Conservation (phyloP, 37 sponge, comb jelly and placozoan genomes). For the Bolinopsis microptera region DNA sequence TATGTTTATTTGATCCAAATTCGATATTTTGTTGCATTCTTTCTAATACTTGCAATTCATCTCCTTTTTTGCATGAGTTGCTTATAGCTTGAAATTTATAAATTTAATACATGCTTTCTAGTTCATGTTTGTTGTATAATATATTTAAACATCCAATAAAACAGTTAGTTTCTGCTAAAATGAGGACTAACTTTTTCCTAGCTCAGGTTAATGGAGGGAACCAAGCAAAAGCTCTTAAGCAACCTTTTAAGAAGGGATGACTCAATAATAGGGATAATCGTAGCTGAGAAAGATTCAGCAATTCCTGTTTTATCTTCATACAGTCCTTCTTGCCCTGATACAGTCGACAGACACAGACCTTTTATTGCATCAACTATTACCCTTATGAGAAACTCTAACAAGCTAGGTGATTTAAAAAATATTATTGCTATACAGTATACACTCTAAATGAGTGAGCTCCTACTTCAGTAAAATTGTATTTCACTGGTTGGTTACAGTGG, state of each 20-base stretch:
- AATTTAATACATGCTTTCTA: too few relatives aligned
- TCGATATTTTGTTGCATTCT: too few relatives aligned
- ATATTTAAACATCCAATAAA: too few relatives aligned
- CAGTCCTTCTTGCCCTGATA: neutral
- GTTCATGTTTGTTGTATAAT: too few relatives aligned
- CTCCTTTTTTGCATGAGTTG: too few relatives aligned
- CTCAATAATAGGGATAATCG: neutral
- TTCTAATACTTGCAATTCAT: too few relatives aligned
- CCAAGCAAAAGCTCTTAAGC: neutral
- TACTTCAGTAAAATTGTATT: too few relatives aligned
- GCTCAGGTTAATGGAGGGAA: constrained; percentile 25
- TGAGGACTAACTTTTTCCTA: neutral
- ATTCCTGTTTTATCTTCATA: constrained; percentile 30
- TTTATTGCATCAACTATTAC: constrained; percentile 38
- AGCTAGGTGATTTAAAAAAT: constrained; percentile 4
- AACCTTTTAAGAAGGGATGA: constrained; percentile 25
- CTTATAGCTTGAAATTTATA: too few relatives aligned
- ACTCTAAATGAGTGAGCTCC: neutral
- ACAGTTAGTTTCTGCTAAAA: too few relatives aligned
- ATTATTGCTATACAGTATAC: neutral
- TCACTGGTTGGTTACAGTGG: too few relatives aligned
- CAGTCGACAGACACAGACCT: neutral
- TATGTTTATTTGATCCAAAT: neutral
- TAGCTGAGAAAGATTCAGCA: constrained; percentile 48
- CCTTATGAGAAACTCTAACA: constrained; percentile 36